A percentile compares a stretch with the other conserved stretches of the same genome.
Evolutionary conservation across 2,113 vertebrate species (phyloP).

Genomic region (Trochalopteron elliotii): DNA sequence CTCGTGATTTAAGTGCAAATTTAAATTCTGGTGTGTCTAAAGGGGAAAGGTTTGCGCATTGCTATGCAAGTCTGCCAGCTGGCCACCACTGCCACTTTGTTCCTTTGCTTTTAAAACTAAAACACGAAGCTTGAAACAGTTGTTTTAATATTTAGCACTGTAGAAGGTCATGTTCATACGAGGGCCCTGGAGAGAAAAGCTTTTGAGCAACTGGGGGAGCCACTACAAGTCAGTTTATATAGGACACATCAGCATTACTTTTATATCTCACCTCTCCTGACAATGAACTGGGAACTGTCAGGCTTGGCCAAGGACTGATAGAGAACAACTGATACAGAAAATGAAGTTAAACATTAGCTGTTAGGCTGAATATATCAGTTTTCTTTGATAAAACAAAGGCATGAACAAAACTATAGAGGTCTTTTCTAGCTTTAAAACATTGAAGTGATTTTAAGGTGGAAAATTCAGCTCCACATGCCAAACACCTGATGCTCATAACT

Average conservation of each 20-base stretch:
- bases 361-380: background rate
- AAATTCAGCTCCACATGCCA: background rate
- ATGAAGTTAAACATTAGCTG: background rate
- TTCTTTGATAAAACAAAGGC: background rate
- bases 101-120: constrained; percentile 1
- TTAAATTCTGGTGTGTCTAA: constrained; percentile 9
- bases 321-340: background rate
- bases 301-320: background rate
- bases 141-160: constrained; percentile 25
- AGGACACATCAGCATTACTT: background rate
- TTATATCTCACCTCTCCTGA: background rate
- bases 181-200: background rate
- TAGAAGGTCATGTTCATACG: background rate
- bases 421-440: background rate
- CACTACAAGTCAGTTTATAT: background rate
- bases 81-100: background rate
- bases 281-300: background rate
- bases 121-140: constrained; percentile 1
- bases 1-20: constrained; percentile 46
- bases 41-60: background rate
- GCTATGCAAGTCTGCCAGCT: constrained; percentile 45
- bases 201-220: background rate
- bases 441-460: background rate
- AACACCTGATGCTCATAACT: background rate
- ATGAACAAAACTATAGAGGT: background rate